phyloP scores from a whole-genome alignment of 53 echinoderm and acorn worm species.

The Crossaster papposus region DNA sequence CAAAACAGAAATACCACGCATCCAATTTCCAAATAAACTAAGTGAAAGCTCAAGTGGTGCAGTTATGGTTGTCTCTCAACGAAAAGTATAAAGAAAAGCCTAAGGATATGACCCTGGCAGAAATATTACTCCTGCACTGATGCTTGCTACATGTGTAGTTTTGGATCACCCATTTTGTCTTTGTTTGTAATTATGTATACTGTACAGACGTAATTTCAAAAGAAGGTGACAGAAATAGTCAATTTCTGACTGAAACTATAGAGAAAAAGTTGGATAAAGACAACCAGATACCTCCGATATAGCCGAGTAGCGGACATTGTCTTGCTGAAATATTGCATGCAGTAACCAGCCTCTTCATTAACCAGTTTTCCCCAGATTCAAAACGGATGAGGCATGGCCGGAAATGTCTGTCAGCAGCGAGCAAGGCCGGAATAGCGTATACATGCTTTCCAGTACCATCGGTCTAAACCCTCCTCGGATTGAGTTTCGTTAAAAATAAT shows the following conservation, averaged over 20 bases:
- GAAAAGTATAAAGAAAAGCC: not conserved
- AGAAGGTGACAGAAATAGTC: not conserved
- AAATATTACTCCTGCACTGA: not conserved
- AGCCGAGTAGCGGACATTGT: not conserved
- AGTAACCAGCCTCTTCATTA: not conserved
- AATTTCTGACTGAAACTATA: not conserved
- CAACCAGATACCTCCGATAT: not conserved
- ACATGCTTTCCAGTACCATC: too few species aligned
- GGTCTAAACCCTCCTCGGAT: too few species aligned
- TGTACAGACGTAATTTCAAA: not conserved
- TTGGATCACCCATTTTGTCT: not conserved
- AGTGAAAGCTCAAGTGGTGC: constrained; percentile 23
- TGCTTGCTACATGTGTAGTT: not conserved
- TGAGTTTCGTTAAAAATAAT: too few species aligned
- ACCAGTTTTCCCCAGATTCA: too few species aligned
- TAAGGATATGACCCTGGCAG: not conserved
- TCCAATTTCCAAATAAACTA: constrained; percentile 49
- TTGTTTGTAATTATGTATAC: too few species aligned
- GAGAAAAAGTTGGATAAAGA: not conserved
- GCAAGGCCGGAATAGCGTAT: too few species aligned
- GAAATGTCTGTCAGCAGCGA: not conserved
- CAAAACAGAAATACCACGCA: constrained; percentile 28
- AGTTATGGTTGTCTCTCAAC: constrained; percentile 6
- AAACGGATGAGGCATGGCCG: not conserved
- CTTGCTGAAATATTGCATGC: not conserved